These are phyloP conservation scores for Pseudomugil tenellus DNA, from an alignment of 2,797 vertebrate species.

Conservation along the genomic window DNA sequence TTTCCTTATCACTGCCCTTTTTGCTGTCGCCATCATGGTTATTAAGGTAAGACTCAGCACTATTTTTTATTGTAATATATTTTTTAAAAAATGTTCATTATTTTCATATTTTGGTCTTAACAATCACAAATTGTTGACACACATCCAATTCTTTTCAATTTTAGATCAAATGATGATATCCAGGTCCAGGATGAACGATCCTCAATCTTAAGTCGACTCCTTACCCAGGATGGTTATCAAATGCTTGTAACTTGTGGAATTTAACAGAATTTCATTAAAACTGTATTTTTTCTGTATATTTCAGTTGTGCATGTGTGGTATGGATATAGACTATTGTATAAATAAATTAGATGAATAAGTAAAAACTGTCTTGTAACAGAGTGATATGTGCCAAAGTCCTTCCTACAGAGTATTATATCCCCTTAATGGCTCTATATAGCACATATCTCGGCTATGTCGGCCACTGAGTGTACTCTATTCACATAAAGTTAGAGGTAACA, in stretches of 20 bases:
- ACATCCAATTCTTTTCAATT: conserved; percentile 6
- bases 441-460: no score
- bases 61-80: background rate
- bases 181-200: background rate
- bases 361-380: background rate
- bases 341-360: background rate
- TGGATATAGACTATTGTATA: background rate
- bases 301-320: background rate
- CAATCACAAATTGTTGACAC: background rate
- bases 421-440: no score
- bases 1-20: conserved; percentile 72
- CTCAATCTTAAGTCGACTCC: no score
- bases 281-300: background rate
- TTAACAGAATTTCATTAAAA: background rate
- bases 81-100: background rate
- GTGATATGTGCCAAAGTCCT: background rate
- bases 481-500: no score
- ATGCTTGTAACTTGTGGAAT: background rate
- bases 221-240: no score
- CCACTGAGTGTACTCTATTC: no score
- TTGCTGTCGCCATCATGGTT: conserved; percentile 62
- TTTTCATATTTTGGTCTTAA: background rate
- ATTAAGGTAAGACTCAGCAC: conserved; percentile 67
- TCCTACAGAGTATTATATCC: no score
- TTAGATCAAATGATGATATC: conserved; percentile 55